Percentiles rank a stretch among this genome's conserved stretches.
Evolutionary conservation across 2,888 invertebrate species (phyloP).

Genomic region (Diachrysia chrysitis): DNA sequence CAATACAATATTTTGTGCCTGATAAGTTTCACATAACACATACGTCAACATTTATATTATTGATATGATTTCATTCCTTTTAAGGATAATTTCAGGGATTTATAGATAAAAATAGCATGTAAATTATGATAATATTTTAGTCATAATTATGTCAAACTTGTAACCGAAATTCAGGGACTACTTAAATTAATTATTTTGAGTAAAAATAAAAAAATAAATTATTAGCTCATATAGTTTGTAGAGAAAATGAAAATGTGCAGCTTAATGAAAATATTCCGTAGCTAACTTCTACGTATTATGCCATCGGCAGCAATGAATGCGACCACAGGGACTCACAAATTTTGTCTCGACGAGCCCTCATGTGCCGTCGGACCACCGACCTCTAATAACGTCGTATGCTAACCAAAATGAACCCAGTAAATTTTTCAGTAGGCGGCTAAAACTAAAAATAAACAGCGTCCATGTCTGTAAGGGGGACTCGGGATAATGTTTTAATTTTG

Average conservation of each 20-base stretch:
- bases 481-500: neutral
- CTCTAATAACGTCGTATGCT: slow-evolving; percentile 19
- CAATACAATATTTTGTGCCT: neutral
- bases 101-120: no score
- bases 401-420: slow-evolving; percentile 7
- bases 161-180: no score
- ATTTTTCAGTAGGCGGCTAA: slow-evolving; percentile 18
- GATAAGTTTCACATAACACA: neutral
- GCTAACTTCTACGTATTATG: slow-evolving; percentile 10
- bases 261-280: slow-evolving; percentile 36
- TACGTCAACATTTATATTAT: no score
- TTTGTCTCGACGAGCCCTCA: slow-evolving; percentile 31
- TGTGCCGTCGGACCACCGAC: slow-evolving; percentile 22
- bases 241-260: neutral
- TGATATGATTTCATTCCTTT: no score
- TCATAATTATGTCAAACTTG: no score
- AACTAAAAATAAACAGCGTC: neutral
- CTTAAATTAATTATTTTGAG: no score
- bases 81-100: no score
- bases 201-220: no score
- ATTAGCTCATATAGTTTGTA: neutral
- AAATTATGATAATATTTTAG: no score
- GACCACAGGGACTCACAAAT: slow-evolving; percentile 44
- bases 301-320: slow-evolving; percentile 27
- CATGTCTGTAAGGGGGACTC: neutral